phyloP scores from a whole-genome alignment of 2,797 vertebrate genomes.

The Ispidina picta region DNA sequence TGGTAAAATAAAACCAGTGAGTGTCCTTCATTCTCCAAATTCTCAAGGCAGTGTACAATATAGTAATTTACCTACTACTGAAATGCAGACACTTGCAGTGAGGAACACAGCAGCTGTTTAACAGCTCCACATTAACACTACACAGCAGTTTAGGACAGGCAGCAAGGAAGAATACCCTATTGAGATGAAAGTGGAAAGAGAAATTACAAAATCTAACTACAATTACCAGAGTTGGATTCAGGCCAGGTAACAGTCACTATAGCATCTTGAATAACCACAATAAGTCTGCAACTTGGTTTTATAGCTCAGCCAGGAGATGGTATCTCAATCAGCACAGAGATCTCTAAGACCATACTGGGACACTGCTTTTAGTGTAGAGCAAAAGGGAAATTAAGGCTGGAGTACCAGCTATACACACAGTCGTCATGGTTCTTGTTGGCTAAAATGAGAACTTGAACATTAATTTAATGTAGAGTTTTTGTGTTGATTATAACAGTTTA shows the following conservation, averaged over 20 bases:
- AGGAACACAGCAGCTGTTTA: conserved; percentile 56
- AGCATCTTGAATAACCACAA: conserved; percentile 29
- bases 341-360: neutral
- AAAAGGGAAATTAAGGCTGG: conserved; percentile 22
- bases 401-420: neutral
- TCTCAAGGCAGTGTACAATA: neutral
- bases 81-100: conserved; percentile 33
- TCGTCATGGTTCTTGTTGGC: conserved; percentile 22
- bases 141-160: conserved; percentile 45
- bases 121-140: conserved; percentile 43
- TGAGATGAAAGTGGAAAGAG: conserved; percentile 49
- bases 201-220: conserved; percentile 57
- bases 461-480: conserved; percentile 75
- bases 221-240: conserved; percentile 39
- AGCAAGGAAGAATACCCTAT: conserved; percentile 41
- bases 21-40: neutral
- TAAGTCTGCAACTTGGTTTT: conserved; percentile 42
- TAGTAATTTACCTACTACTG: conserved; percentile 17
- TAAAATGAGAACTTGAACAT: conserved; percentile 73
- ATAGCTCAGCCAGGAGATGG: conserved; percentile 53
- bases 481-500: conserved; percentile 76
- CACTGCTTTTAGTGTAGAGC: neutral
- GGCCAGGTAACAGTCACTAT: conserved; percentile 50
- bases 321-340: neutral
- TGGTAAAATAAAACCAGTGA: neutral